Evolutionary conservation across 2,113 vertebrate species (phyloP).

Genomic region (Stercorarius parasiticus): DNA sequence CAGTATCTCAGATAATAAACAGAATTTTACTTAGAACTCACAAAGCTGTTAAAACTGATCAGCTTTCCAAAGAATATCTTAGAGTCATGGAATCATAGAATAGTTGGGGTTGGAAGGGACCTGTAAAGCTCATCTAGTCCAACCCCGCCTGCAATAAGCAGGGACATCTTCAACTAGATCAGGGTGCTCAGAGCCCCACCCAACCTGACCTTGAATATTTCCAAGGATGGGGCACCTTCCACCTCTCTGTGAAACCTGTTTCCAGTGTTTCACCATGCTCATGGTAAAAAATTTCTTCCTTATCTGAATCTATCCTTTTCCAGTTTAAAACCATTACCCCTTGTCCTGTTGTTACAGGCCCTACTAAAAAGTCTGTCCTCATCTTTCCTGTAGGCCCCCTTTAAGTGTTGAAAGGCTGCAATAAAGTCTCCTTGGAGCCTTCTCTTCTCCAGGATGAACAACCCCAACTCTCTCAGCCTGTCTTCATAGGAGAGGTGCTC

Average conservation of each 20-base stretch:
- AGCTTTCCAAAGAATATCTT: background rate
- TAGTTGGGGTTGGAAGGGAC: background rate
- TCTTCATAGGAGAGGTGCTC: background rate
- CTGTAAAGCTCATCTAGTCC: background rate
- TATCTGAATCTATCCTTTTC: background rate
- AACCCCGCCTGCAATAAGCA: background rate
- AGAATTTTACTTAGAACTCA: background rate
- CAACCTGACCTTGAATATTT: background rate
- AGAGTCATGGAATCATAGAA: background rate
- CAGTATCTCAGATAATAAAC: background rate
- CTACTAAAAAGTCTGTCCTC: too few relatives aligned
- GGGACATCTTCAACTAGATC: background rate
- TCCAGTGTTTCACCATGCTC: background rate
- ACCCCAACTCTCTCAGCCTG: background rate
- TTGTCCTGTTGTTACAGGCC: too few relatives aligned
- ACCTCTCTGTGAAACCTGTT: background rate
- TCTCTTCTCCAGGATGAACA: background rate
- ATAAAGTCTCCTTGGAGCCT: background rate
- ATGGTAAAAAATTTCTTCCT: background rate
- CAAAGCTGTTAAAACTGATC: background rate
- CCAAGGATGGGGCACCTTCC: background rate
- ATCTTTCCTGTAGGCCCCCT: too few relatives aligned
- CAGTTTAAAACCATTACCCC: background rate
- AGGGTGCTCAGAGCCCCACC: rapidly evolving
- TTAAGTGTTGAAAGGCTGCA: too few relatives aligned